Conservation (phyloP, 2,888 invertebrate genomes). For the Cheilosia impressa region DNA sequence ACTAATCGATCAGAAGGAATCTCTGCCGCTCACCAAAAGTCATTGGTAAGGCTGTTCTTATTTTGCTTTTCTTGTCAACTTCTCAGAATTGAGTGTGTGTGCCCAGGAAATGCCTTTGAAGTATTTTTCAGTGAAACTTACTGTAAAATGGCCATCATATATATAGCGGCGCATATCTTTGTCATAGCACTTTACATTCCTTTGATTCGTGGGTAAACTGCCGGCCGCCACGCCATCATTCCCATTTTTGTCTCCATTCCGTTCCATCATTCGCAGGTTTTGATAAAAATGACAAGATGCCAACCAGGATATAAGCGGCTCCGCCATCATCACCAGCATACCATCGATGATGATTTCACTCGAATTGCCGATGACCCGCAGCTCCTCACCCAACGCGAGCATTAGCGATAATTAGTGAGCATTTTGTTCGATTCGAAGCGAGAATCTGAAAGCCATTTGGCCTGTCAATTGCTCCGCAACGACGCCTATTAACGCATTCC, state of each 20-base stretch:
- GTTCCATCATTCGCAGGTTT: conserved; percentile 60
- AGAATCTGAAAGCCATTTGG: conserved; percentile 52
- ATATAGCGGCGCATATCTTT: conserved; percentile 42
- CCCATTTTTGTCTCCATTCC: conserved; percentile 53
- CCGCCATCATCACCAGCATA: conserved; percentile 31
- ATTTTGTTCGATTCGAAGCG: conserved; percentile 28
- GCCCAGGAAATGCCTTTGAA: conserved; percentile 52
- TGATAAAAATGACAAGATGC: conserved; percentile 74
- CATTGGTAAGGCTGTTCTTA: background rate
- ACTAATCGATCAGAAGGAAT: conserved; percentile 24
- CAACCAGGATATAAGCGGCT: conserved; percentile 52
- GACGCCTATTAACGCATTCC: conserved; percentile 66
- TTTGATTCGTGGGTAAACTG: conserved; percentile 36
- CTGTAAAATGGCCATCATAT: conserved; percentile 28
- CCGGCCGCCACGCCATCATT: conserved; percentile 24
- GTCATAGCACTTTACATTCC: conserved; percentile 70
- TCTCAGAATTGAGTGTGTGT: conserved; percentile 39
- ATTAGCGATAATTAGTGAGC: conserved; percentile 61
- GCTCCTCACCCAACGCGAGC: conserved; percentile 45
- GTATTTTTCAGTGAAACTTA: conserved; percentile 7
- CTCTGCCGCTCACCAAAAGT: background rate
- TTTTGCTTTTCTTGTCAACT: conserved; percentile 21
- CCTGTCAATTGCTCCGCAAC: conserved; percentile 38
- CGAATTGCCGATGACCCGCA: conserved; percentile 29
- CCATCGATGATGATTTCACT: conserved; percentile 57